phyloP scores from a whole-genome alignment of 2,113 vertebrate genomes.

The Chascanopsetta lugubris region DNA sequence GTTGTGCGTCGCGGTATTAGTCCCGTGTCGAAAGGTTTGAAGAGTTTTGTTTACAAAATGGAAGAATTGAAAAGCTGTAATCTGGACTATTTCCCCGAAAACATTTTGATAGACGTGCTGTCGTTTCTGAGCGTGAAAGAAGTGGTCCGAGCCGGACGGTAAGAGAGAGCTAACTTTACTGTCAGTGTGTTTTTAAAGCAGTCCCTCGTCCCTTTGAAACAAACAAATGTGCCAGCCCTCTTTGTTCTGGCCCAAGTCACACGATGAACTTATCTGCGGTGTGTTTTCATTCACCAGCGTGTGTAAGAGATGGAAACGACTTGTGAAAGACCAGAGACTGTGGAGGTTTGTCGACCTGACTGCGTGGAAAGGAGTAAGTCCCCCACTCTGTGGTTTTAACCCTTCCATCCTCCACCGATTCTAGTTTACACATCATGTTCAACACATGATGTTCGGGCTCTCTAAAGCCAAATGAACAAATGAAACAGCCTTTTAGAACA shows the following conservation, averaged over 20 bases:
- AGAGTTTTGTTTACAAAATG: slow-evolving; percentile 79
- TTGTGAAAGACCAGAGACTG: slow-evolving; percentile 82
- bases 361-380: slow-evolving; percentile 80
- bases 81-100: slow-evolving; percentile 81
- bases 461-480: not conserved
- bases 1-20: slow-evolving; percentile 54
- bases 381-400: not conserved
- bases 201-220: slow-evolving; percentile 8
- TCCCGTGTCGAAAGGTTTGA: slow-evolving; percentile 66
- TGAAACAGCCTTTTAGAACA: not conserved
- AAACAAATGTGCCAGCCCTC: slow-evolving; percentile 25
- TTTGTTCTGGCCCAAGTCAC: slow-evolving; percentile 36
- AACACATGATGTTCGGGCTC: too few relatives aligned
- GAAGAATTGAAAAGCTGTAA: slow-evolving; percentile 67
- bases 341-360: slow-evolving; percentile 82
- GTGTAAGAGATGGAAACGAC: slow-evolving; percentile 80
- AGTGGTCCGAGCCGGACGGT: slow-evolving; percentile 79
- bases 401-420: not conserved
- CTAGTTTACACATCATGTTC: not conserved
- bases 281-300: slow-evolving; percentile 70
- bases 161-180: slow-evolving; percentile 24
- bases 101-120: slow-evolving; percentile 82
- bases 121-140: slow-evolving; percentile 78
- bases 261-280: slow-evolving; percentile 22
- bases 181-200: not conserved